phyloP scores from a whole-genome alignment of 2,797 vertebrate genomes.

The Melanogrammus aeglefinus region DNA sequence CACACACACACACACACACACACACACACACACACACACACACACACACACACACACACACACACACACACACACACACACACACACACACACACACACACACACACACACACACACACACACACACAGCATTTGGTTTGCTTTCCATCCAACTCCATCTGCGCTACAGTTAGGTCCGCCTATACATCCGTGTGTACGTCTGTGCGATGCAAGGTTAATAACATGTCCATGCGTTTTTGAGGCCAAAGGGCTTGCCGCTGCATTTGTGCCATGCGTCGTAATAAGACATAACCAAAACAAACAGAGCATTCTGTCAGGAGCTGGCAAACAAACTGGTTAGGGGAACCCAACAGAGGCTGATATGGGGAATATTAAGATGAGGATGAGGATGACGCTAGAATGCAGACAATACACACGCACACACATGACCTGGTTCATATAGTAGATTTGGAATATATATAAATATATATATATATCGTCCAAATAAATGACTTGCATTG shows the following conservation, averaged over 20 bases:
- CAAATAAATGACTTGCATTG: too few relatives aligned
- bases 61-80: constrained; percentile 10
- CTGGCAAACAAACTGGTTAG: constrained; percentile 60
- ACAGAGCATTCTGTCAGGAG: constrained; percentile 50
- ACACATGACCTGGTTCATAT: constrained; percentile 46
- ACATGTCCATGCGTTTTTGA: neutral
- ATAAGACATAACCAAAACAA: constrained; percentile 2
- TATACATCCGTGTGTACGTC: neutral
- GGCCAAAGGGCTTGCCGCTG: neutral
- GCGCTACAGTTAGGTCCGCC: neutral
- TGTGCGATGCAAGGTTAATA: neutral
- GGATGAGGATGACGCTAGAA: neutral
- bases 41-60: constrained; percentile 7
- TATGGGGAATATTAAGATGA: constrained; percentile 38
- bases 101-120: constrained; percentile 3
- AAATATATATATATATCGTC: neutral
- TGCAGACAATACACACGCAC: constrained; percentile 13
- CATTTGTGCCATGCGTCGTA: neutral
- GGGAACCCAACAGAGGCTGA: constrained; percentile 42
- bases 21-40: neutral
- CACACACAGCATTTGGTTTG: neutral
- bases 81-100: neutral
- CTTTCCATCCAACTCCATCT: neutral
- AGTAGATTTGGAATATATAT: constrained; percentile 30
- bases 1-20: constrained; percentile 10